These are phyloP conservation scores for Elaeidobius kamerunicus DNA, from an alignment of 2,888 invertebrate genomes.

Conservation along the genomic window DNA sequence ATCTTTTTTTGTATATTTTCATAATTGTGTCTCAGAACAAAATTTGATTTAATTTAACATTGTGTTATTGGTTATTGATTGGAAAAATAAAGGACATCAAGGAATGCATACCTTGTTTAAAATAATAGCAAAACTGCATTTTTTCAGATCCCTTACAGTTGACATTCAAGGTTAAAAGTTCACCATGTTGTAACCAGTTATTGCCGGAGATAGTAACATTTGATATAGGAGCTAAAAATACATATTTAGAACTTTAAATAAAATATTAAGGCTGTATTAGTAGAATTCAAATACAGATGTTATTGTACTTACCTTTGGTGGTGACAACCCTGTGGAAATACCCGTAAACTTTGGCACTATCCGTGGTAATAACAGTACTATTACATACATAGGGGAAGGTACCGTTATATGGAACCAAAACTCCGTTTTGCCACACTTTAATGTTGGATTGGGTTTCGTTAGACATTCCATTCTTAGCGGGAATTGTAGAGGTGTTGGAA, in stretches of 20 bases:
- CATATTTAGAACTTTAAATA: no score
- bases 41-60: no score
- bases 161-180: conserved; percentile 66
- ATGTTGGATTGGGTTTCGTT: conserved; percentile 23
- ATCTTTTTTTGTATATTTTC: no score
- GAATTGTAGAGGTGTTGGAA: conserved; percentile 10
- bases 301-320: conserved; percentile 76
- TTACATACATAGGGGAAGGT: conserved; percentile 57
- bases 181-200: conserved; percentile 81
- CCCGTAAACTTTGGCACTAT: conserved; percentile 68
- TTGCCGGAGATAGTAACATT: conserved; percentile 69
- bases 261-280: no score
- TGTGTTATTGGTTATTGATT: no score
- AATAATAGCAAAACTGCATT: conserved; percentile 67
- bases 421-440: conserved; percentile 43
- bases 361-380: conserved; percentile 59
- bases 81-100: no score
- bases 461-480: conserved; percentile 15
- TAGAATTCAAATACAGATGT: no score
- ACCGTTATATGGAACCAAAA: conserved; percentile 40
- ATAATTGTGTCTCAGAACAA: no score
- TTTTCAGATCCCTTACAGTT: conserved; percentile 74
- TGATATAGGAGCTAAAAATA: conserved; percentile 64
- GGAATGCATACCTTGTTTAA: conserved; percentile 45
- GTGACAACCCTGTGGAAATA: conserved; percentile 64